Conservation (phyloP, 2,113 vertebrate species). For the Saimiri boliviensis region DNA sequence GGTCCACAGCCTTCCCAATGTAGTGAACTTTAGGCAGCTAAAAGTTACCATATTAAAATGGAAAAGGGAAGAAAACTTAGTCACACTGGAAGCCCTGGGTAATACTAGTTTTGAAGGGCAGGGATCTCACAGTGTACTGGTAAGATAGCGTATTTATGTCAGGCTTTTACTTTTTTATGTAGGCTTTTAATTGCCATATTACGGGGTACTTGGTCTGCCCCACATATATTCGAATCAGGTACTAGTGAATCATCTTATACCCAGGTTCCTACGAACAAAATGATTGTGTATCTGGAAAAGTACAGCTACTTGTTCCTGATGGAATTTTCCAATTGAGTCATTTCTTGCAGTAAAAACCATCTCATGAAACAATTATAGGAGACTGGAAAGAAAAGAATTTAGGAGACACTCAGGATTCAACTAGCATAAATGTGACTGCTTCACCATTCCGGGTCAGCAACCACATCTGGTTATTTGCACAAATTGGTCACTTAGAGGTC, state of each 20-base stretch:
- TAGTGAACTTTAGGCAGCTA: constrained; percentile 11
- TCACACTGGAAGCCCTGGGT: constrained; percentile 4
- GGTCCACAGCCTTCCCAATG: background rate
- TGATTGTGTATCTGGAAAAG: constrained; percentile 59
- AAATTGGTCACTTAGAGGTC: constrained; percentile 10
- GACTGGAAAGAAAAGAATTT: constrained; percentile 29
- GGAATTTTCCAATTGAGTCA: constrained; percentile 63
- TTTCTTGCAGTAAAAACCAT: constrained; percentile 48
- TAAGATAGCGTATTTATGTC: background rate
- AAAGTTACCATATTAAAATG: constrained; percentile 8
- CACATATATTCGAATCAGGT: background rate
- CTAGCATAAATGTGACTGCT: background rate
- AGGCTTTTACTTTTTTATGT: background rate
- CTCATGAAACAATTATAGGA: constrained; percentile 41
- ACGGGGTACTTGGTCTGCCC: background rate
- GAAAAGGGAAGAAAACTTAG: background rate
- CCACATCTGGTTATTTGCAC: constrained; percentile 7
- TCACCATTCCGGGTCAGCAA: constrained; percentile 48
- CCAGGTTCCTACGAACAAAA: constrained; percentile 26
- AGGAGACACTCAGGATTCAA: constrained; percentile 29
- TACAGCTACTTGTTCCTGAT: constrained; percentile 45
- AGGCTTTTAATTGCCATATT: constrained; percentile 1
- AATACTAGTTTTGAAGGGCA: constrained; percentile 11
- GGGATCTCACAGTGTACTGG: background rate
- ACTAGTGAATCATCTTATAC: background rate